Base-by-base conservation (phyloP, 2,888 invertebrate genomes). In the Calephelis perditalis region DNA sequence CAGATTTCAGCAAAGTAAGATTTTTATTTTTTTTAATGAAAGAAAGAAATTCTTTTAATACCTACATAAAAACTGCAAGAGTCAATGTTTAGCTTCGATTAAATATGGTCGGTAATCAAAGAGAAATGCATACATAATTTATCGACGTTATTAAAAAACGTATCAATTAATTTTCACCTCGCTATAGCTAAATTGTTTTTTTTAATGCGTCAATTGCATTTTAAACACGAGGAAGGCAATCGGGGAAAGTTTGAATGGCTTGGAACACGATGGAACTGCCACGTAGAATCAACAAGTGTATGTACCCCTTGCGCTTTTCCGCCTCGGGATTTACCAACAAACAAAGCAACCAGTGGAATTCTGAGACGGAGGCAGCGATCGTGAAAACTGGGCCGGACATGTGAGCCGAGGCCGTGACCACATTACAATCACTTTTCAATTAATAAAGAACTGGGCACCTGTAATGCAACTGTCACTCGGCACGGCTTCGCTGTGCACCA, bases 301-400 rank as follows among this genome's bases (percentile, higher is more conserved):
- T 69, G 67, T 69, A 71, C 69, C 75, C 69, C 75, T 74, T 69
- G 73, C 73, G 10, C 7, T 52, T 52, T 73, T 64, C 65, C 62
- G 61, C 72, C 69, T 72, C 72, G 62, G 62, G 66, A 57, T 61
- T 65, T 56, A 58, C 65, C 73, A 70, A 81, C 85, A 84, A 84
- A 86, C 87, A 86, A 88, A 86, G 86, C 82, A 81, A 80, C 77
- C 68, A 73, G 75, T 84, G 82, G 83, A 82, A 81, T 77, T 78
- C 78, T 74, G 74, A 68, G 67, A 67, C 67, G 67, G 66, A 68
- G 71, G 70, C 73, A 71, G 68, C 72, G 68, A 70, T 71, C 87
- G 87, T 85, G 86, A 87, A 87, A 89, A 88, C 88, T 86, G 84
- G 86, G 84, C 86, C 88, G 89, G 88, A 87, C 88, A 87, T 86